Base-by-base conservation (phyloP, 1,140 invertebrate genomes). In the Microplitis mediator region DNA sequence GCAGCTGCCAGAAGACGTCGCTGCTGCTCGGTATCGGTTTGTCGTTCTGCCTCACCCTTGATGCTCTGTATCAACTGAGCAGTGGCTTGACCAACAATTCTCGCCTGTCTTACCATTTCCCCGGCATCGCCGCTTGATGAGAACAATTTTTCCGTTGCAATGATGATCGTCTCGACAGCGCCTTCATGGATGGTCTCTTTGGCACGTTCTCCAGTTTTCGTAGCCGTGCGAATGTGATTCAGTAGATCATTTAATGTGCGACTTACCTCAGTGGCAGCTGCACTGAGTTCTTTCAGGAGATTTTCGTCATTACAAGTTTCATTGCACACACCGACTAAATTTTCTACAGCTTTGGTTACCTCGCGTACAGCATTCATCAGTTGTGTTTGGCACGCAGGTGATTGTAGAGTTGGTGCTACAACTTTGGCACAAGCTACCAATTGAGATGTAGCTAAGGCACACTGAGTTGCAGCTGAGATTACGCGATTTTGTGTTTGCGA, bases 391-490 rank as follows among this genome's bases (percentile, higher is more conserved):
- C 98, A 99, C 0, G 94, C 94, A 0, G 95, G 93, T 78, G 94
- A 97, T 63, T 95, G 92, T 4, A 99, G 84, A 0, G 94, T 95
- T 0, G 94, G 93, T 0, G 94, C 93, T 3, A 95, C 93, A n/a
- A 95, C 93, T 89, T 99, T 99, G 9, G 98, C 95, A 83, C 97
- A 99, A 0, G 98, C 97, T 0, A 99, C 97, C 1, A 99, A 88
- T 83, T 99, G 98, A 36, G 97, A 98, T 0, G 98, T 99, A 1
- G 97, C 96, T 34, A 99, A 88, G 0, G 98, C 98, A 86, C 97
- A 98, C 85, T 99, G 94, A 0, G 97, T 98, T 0, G 98, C 98
- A 0, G 96, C 94, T 8, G 93, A 93, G 76, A 99, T 99, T 2
- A 99, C 96, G 76, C 91, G 90, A 85, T 98, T 98, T 79, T 94